These are phyloP conservation scores for Sisor rabdophorus DNA, from an alignment of 2,113 vertebrate genomes.

Conservation along the genomic window DNA sequence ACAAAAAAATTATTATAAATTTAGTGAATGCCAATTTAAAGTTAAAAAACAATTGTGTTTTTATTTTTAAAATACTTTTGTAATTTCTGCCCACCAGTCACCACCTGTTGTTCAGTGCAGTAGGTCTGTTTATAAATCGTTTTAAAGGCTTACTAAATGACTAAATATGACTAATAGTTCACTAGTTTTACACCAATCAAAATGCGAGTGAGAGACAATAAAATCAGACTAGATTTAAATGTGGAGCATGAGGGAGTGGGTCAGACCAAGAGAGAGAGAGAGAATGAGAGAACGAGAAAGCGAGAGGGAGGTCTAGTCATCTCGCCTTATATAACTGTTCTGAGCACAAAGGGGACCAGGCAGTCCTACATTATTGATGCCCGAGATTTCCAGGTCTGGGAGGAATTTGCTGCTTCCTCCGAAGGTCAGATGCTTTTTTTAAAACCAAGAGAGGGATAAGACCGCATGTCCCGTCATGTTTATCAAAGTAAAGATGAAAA, in stretches of 20 bases:
- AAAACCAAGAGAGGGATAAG: slow-evolving; percentile 23
- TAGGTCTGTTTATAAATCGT: no score
- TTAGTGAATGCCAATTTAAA: no score
- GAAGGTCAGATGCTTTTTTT: slow-evolving; percentile 36
- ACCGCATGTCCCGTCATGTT: slow-evolving; percentile 18
- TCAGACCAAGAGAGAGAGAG: slow-evolving; percentile 1
- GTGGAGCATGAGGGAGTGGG: slow-evolving; percentile 2
- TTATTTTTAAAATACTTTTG: no score
- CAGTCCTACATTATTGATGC: slow-evolving; percentile 45
- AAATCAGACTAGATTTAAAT: not conserved
- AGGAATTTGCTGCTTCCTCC: slow-evolving; percentile 23
- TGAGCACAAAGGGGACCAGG: slow-evolving; percentile 19
- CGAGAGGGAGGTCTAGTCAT: slow-evolving; percentile 13
- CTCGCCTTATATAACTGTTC: slow-evolving; percentile 42
- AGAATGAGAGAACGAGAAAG: slow-evolving; percentile 21
- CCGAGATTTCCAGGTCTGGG: slow-evolving; percentile 38
- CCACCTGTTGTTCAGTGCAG: no score
- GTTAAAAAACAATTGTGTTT: no score
- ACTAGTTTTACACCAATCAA: not conserved
- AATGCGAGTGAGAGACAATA: not conserved
- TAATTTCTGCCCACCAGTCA: no score
- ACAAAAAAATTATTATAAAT: no score
- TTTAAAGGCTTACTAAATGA: no score
- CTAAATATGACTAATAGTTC: not conserved
- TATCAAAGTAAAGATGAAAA: slow-evolving; percentile 23